phyloP scores from a whole-genome alignment of 1,140 invertebrate species.

The Pseudomyrmex cubaensis region DNA sequence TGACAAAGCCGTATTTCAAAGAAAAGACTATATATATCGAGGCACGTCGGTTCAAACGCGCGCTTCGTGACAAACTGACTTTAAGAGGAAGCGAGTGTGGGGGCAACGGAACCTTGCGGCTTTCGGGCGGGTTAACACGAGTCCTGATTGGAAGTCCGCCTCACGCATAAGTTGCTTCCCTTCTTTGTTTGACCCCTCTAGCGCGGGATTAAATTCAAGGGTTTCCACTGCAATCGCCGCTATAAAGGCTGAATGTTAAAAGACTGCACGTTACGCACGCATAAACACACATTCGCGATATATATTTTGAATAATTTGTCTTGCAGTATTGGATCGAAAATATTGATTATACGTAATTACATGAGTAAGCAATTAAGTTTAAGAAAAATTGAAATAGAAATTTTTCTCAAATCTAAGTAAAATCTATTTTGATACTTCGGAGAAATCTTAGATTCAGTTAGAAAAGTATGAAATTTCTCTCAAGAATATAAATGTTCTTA shows the following conservation, averaged over 20 bases:
- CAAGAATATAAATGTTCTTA: too few relatives aligned
- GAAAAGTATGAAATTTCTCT: too few relatives aligned
- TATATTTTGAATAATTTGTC: slow-evolving; percentile 25
- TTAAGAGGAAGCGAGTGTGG: slow-evolving; percentile 47
- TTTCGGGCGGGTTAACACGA: slow-evolving; percentile 73
- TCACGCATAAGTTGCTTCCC: slow-evolving; percentile 56
- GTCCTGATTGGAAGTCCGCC: slow-evolving; percentile 73
- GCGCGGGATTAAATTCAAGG: slow-evolving; percentile 30
- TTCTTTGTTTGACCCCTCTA: slow-evolving; percentile 60
- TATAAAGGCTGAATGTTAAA: slow-evolving; percentile 11
- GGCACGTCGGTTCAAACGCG: slow-evolving; percentile 68
- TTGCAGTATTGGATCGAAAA: background rate
- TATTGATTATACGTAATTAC: too few relatives aligned
- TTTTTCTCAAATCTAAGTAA: too few relatives aligned
- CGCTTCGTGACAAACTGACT: slow-evolving; percentile 78
- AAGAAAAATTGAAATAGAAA: background rate
- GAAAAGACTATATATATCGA: slow-evolving; percentile 52
- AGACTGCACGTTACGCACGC: background rate
- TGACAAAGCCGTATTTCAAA: slow-evolving; percentile 33
- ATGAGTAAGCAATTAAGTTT: background rate
- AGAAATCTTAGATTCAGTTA: too few relatives aligned
- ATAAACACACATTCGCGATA: background rate
- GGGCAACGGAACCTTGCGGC: slow-evolving; percentile 73
- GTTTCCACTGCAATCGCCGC: slow-evolving; percentile 1
- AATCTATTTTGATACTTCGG: too few relatives aligned